A percentile compares a stretch with the other conserved stretches of the same genome.
Conservation (phyloP, 1,140 invertebrate species). For the Dendrolimus punctatus region DNA sequence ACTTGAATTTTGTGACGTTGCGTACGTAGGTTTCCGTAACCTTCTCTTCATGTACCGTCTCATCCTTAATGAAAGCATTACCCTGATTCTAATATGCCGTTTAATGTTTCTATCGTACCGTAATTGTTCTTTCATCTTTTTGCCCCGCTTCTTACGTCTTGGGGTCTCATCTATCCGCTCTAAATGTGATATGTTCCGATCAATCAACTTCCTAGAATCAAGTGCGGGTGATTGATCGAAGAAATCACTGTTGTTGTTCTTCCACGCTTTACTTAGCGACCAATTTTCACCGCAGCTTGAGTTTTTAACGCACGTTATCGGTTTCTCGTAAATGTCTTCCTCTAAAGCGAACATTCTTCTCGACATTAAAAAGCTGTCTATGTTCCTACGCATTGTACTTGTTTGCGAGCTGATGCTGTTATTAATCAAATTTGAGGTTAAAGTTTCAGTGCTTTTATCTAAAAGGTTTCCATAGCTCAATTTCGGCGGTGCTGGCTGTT, state of each 20-base stretch:
- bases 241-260: constrained; percentile 46
- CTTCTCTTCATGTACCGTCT: constrained; percentile 58
- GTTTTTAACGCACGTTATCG: constrained; percentile 42
- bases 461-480: constrained; percentile 22
- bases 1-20: constrained; percentile 18
- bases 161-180: constrained; percentile 54
- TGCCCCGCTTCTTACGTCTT: constrained; percentile 36
- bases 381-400: constrained; percentile 48
- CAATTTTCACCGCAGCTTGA: constrained; percentile 59
- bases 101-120: constrained; percentile 68
- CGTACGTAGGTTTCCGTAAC: constrained; percentile 28
- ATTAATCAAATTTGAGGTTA: constrained; percentile 48
- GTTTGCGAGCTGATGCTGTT: constrained; percentile 49
- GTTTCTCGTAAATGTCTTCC: constrained; percentile 58
- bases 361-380: constrained; percentile 52
- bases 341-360: constrained; percentile 49
- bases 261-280: constrained; percentile 62
- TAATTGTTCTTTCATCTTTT: constrained; percentile 54
- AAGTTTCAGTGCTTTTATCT: constrained; percentile 37
- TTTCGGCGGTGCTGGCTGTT: constrained; percentile 36
- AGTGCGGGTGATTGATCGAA: constrained; percentile 36
- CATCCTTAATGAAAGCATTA: constrained; percentile 67
- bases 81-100: constrained; percentile 60
- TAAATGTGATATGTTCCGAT: constrained; percentile 26
- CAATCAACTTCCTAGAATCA: constrained; percentile 28